Evolutionary conservation across 2,113 vertebrate species (phyloP).

Genomic region (Dolichotis patagonum): DNA sequence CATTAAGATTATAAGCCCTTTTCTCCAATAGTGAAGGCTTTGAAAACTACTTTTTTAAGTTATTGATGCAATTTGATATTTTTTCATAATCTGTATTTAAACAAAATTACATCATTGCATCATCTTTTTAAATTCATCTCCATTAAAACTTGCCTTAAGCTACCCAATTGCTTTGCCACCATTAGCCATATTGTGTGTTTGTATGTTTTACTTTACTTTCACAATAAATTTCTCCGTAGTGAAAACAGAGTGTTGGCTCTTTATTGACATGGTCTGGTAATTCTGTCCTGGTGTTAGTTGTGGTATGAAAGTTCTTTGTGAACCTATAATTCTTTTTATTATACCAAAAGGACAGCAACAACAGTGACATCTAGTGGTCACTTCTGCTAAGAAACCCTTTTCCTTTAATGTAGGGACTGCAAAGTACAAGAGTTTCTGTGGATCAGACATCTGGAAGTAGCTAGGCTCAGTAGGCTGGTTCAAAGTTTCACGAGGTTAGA

Average conservation of each 20-base stretch:
- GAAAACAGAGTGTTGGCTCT: slow-evolving; percentile 78
- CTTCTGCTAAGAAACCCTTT: background rate
- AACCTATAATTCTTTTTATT: background rate
- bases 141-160: slow-evolving; percentile 90
- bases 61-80: slow-evolving; percentile 94
- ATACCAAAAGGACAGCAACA: slow-evolving; percentile 39
- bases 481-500: background rate
- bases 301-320: slow-evolving; percentile 43
- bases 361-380: slow-evolving; percentile 84
- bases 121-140: slow-evolving; percentile 88
- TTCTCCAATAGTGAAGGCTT: slow-evolving; percentile 86
- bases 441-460: slow-evolving; percentile 11
- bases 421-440: background rate
- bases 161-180: slow-evolving; percentile 89
- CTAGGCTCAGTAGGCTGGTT: background rate
- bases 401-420: background rate
- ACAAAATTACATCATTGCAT: slow-evolving; percentile 88
- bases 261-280: slow-evolving; percentile 61
- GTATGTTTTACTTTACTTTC: slow-evolving; percentile 89
- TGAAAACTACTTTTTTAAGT: slow-evolving; percentile 90
- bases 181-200: slow-evolving; percentile 89
- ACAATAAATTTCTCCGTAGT: slow-evolving; percentile 94
- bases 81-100: slow-evolving; percentile 91
- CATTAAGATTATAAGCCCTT: slow-evolving; percentile 92
- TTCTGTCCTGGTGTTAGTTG: background rate